Conservation (phyloP, 2,113 vertebrate genomes). For the Limnothrissa miodon region DNA sequence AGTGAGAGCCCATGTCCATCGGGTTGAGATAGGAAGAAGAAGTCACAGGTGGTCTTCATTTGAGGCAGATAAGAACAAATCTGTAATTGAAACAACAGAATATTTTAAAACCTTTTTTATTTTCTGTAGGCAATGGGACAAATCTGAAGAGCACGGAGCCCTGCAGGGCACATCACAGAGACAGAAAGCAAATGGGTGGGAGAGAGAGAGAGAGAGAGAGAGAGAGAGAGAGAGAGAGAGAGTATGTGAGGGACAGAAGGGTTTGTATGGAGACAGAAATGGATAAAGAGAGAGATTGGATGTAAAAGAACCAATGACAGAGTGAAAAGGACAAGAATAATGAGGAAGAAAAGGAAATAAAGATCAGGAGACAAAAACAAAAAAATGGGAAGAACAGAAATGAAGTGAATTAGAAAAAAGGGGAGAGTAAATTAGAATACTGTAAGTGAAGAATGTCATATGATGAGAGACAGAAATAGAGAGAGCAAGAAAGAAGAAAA, state of each 20-base stretch:
- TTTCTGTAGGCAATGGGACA: background rate
- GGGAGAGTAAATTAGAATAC: background rate
- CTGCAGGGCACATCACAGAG: background rate
- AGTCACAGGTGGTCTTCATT: background rate
- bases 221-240: background rate
- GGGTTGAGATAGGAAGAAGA: background rate
- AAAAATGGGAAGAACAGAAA: background rate
- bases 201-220: background rate
- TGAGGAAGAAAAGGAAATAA: background rate
- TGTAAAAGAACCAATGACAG: background rate
- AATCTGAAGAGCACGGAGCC: background rate
- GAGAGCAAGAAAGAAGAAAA: no score
- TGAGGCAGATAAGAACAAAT: background rate
- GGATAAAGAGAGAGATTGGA: background rate
- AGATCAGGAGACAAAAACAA: background rate
- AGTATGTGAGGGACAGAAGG: background rate
- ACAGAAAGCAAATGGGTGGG: background rate
- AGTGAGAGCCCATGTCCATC: background rate
- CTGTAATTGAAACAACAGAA: background rate
- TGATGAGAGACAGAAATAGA: no score
- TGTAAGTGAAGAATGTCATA: background rate
- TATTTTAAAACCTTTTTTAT: background rate
- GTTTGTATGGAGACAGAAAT: background rate
- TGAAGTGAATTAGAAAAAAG: background rate
- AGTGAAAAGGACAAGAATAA: background rate